Evolutionary conservation across 1,140 invertebrate genomes (phyloP).

Genomic region (Elymnias hypermnestra): DNA sequence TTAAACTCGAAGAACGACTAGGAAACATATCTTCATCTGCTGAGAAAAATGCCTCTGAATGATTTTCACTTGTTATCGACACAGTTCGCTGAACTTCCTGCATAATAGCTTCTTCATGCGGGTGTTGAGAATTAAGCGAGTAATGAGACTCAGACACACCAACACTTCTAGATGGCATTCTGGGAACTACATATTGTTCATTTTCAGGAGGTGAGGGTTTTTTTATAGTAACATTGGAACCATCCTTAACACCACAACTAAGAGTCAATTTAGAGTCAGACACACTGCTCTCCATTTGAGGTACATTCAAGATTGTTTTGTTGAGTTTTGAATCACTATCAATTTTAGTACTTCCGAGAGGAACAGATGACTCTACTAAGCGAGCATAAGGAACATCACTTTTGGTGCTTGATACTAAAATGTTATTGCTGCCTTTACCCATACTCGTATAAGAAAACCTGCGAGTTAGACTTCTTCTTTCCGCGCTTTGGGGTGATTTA

Average conservation of each 20-base stretch:
- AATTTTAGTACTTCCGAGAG: constrained; percentile 77
- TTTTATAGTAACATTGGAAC: constrained; percentile 31
- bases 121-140: constrained; percentile 76
- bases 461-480: constrained; percentile 75
- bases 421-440: constrained; percentile 64
- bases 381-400: constrained; percentile 88
- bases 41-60: constrained; percentile 93
- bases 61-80: constrained; percentile 92
- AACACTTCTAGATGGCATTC: constrained; percentile 63
- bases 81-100: constrained; percentile 86
- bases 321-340: constrained; percentile 88
- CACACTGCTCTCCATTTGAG: constrained; percentile 82
- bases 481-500: constrained; percentile 60
- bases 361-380: constrained; percentile 79
- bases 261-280: constrained; percentile 88
- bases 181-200: constrained; percentile 46
- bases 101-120: constrained; percentile 71
- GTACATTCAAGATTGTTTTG: constrained; percentile 73
- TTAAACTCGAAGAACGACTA: constrained; percentile 80
- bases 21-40: constrained; percentile 89
- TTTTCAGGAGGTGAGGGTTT: constrained; percentile 44
- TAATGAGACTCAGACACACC: constrained; percentile 79
- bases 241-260: constrained; percentile 62
- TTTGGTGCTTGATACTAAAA: constrained; percentile 60
- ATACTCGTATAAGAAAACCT: constrained; percentile 81